Evolutionary conservation across 2,888 invertebrate genomes (phyloP).

Genomic region (Limnephilus lunatus): DNA sequence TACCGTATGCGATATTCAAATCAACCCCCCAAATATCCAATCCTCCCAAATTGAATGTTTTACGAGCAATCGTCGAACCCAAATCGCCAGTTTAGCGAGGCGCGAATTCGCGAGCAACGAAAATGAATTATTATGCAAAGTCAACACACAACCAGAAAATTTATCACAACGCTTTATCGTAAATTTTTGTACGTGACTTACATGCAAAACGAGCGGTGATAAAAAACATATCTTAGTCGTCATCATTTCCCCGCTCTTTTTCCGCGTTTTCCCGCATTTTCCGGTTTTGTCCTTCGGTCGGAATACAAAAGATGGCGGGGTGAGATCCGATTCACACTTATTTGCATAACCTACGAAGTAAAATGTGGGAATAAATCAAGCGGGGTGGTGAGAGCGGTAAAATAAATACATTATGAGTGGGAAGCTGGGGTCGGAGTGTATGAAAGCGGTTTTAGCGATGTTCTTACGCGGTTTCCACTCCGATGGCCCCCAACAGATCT

Average conservation of each 20-base stretch:
- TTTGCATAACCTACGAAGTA: slow-evolving; percentile 61
- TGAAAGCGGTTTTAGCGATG: slow-evolving; percentile 57
- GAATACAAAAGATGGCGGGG: slow-evolving; percentile 59
- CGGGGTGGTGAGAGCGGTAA: slow-evolving; percentile 52
- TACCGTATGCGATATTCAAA: slow-evolving; percentile 42
- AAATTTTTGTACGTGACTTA: slow-evolving; percentile 55
- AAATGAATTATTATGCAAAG: slow-evolving; percentile 64
- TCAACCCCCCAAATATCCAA: slow-evolving; percentile 5
- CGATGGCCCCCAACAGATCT: not conserved
- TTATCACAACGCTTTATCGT: slow-evolving; percentile 50
- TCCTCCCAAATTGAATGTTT: slow-evolving; percentile 48
- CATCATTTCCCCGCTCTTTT: slow-evolving; percentile 49
- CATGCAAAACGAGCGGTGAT: slow-evolving; percentile 58
- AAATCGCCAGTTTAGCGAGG: slow-evolving; percentile 23
- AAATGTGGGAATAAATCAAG: slow-evolving; percentile 61
- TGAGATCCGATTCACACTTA: slow-evolving; percentile 47
- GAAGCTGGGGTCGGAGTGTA: slow-evolving; percentile 50
- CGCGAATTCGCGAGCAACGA: slow-evolving; percentile 3
- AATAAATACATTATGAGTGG: slow-evolving; percentile 62
- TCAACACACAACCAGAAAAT: slow-evolving; percentile 52
- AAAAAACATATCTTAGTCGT: slow-evolving; percentile 60
- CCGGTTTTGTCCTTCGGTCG: slow-evolving; percentile 50
- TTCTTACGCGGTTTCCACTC: slow-evolving; percentile 44
- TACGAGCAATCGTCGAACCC: slow-evolving; percentile 38
- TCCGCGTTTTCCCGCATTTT: slow-evolving; percentile 44